These are phyloP conservation scores for Ceyx erithaca DNA, from an alignment of 2,797 vertebrate genomes.

Conservation along the genomic window DNA sequence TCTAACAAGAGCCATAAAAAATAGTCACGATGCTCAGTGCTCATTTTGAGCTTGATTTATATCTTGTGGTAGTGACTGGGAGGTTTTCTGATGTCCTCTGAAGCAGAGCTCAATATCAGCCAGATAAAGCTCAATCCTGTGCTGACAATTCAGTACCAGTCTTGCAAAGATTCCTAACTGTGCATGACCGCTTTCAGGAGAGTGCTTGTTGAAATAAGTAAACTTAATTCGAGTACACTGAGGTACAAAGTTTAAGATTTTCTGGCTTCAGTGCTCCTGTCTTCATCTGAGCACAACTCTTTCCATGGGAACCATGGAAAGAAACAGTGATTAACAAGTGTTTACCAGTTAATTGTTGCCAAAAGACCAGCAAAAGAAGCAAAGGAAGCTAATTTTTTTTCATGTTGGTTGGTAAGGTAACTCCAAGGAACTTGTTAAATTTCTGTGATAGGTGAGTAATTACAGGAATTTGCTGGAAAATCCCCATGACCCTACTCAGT, in stretches of 20 bases:
- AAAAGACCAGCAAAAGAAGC: not conserved
- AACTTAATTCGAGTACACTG: not conserved
- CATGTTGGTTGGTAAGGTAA: not conserved
- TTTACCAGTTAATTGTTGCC: not conserved
- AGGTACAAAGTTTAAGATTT: conserved; percentile 15
- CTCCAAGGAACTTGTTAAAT: not conserved
- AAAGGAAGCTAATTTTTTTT: not conserved
- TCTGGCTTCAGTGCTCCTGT: not conserved
- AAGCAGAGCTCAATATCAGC: not conserved
- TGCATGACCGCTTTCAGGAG: not conserved
- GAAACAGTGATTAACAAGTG: not conserved
- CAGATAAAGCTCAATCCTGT: not conserved
- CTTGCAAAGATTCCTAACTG: not conserved
- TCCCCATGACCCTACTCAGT: not conserved
- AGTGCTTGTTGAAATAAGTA: not conserved
- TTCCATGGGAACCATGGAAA: not conserved
- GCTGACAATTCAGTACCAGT: not conserved
- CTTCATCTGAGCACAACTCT: not conserved
- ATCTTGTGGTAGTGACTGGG: not conserved
- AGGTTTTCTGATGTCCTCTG: not conserved
- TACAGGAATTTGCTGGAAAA: not conserved
- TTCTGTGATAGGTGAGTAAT: not conserved
- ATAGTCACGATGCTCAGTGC: not conserved
- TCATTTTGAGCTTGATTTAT: not conserved
- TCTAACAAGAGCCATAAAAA: not conserved